These are phyloP conservation scores for Bellardia bayeri DNA, from an alignment of 2,888 invertebrate genomes.

Conservation along the genomic window DNA sequence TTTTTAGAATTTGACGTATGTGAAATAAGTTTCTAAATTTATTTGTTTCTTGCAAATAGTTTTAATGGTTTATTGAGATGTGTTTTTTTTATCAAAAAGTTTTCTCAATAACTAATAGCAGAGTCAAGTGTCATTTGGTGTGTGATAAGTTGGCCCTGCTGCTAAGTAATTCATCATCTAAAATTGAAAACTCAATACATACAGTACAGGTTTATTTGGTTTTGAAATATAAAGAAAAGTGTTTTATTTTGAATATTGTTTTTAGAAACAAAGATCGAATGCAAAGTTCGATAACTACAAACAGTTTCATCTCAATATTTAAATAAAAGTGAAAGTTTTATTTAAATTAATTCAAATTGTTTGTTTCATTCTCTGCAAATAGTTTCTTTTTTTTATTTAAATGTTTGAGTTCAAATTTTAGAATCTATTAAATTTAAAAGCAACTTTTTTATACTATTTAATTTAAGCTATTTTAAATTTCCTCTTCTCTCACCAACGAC, in stretches of 20 bases:
- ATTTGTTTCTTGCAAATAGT: neutral
- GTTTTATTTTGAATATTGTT: too few species aligned
- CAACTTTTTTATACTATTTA: neutral
- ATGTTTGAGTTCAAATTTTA: neutral
- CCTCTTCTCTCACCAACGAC: neutral
- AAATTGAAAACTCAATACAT: too few species aligned
- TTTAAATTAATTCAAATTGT: neutral
- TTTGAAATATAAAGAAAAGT: neutral
- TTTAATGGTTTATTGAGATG: neutral
- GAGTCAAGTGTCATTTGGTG: neutral
- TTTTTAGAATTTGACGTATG: slow-evolving; percentile 20
- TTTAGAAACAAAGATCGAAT: too few species aligned
- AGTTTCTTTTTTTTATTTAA: too few species aligned
- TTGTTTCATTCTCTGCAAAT: too few species aligned
- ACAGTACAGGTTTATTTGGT: neutral
- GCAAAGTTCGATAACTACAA: too few species aligned
- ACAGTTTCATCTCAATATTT: neutral
- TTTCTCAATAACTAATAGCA: slow-evolving; percentile 4
- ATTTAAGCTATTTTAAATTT: slow-evolving; percentile 1
- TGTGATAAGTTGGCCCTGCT: neutral
- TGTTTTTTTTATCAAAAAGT: neutral
- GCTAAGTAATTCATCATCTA: neutral
- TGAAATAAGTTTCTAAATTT: slow-evolving; percentile 3
- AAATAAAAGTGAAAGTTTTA: neutral
- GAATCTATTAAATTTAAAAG: neutral